Base-by-base conservation (phyloP, 2,797 vertebrate genomes). In the Girardinus metallicus region DNA sequence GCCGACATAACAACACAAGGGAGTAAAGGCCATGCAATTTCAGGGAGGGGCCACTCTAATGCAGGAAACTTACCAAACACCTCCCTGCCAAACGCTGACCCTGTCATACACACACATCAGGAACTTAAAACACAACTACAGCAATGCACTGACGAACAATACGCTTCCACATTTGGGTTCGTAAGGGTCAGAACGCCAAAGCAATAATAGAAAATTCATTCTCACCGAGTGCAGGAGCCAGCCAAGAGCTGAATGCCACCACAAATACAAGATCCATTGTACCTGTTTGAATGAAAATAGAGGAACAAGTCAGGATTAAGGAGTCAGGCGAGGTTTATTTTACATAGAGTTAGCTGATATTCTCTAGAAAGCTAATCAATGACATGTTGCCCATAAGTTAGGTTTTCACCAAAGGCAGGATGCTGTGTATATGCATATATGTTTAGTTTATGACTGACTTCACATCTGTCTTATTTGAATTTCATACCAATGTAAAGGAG, bases 61-160 rank as follows among this genome's bases (percentile, higher is more conserved):
- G 83, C 85, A 86, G 36, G 31, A 82, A 75, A 95, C 95, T 95
- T 93, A 96, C 94, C 94, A 44, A 90, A 80, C 91, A 96, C 79
- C 82, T 95, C 95, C 92, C 95, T 95, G 93, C 95, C 96, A 94
- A 96, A 96, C 1, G 93, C 94, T 83, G 95, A 95, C 55, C 95
- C 95, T 96, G 92, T 93, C 84, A 84, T 66, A 92, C 80, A 92
- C 77, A 94, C 74, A 90, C 79, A 83, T 90, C 88, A 87, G 70
- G 47, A 64, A 78, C 72, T 81, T 76, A 57, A 70, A 76, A 57
- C 31, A 74, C 84, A 81, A 44, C 73, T 66, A 74, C 26, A 75
- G 34, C 46, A 64, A 44, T 53, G 49, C 57, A 36, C 39, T 44
- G 16, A 53, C 31, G 77, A 72, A 74, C n/a, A 31, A 31, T 16